A percentile compares a stretch with the other conserved stretches of the same genome.
phyloP scores from a whole-genome alignment of 2,113 vertebrate genomes.

The Phrynocephalus versicolor region DNA sequence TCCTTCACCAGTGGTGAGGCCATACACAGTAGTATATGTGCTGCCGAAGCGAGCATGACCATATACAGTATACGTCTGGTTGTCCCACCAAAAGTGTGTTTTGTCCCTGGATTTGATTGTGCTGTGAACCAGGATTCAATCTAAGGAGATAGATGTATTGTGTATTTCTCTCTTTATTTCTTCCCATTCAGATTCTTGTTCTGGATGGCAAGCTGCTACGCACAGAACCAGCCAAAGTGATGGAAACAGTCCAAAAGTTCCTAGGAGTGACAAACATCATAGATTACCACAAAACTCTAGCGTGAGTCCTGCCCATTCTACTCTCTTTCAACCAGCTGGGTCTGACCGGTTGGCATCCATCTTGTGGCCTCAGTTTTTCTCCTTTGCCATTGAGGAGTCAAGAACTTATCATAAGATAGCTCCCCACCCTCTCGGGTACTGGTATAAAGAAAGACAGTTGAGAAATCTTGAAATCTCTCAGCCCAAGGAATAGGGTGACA shows the following conservation, averaged over 20 bases:
- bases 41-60: no score
- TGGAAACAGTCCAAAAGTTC: conserved; percentile 97
- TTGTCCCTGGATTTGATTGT: not conserved
- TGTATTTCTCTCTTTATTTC: accelerated
- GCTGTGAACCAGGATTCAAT: not conserved
- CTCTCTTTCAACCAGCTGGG: not conserved
- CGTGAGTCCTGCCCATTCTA: conserved; percentile 77
- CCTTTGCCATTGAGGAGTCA: not conserved
- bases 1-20: not conserved
- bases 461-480: not conserved
- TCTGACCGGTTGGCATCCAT: not conserved
- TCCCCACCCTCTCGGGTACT: not conserved
- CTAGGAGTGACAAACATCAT: conserved; percentile 83
- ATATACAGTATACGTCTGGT: not conserved
- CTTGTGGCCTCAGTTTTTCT: not conserved
- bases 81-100: not conserved
- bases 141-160: not conserved
- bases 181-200: conserved; percentile 85
- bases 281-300: conserved; percentile 94
- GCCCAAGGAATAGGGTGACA: not conserved
- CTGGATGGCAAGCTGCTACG: conserved; percentile 94
- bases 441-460: not conserved
- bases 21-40: no score
- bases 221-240: conserved; percentile 91
- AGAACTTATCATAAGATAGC: not conserved